Percentiles rank a stretch among this genome's conserved stretches.
phyloP scores from a whole-genome alignment of 2,888 invertebrate species.

The Hydrotaea cyrtoneurina region DNA sequence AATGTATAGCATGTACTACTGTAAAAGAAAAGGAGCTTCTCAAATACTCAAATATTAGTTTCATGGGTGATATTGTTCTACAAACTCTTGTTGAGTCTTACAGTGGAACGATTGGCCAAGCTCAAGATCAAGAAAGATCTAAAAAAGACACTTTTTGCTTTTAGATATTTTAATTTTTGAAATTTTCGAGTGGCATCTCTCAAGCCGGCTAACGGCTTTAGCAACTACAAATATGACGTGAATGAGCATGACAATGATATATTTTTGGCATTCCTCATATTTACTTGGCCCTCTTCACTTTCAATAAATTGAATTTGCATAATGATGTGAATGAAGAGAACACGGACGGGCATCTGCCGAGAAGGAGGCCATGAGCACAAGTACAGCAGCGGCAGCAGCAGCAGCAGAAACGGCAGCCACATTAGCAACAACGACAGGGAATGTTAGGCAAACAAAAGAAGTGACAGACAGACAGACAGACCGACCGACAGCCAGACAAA shows the following conservation, averaged over 20 bases:
- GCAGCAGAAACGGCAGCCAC: not conserved
- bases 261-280: constrained; percentile 14
- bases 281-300: constrained; percentile 45
- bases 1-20: too few species aligned
- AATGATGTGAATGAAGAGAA: constrained; percentile 56
- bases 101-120: too few species aligned
- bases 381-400: not conserved
- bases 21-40: too few species aligned
- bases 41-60: too few species aligned
- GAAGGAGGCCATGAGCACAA: not conserved
- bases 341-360: constrained; percentile 23
- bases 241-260: not conserved
- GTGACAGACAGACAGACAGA: not conserved
- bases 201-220: not conserved
- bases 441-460: not conserved
- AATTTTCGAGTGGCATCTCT: too few species aligned
- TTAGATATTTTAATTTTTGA: too few species aligned
- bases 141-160: too few species aligned
- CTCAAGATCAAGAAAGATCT: too few species aligned
- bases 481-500: not conserved
- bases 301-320: constrained; percentile 65
- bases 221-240: constrained; percentile 6
- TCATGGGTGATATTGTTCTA: too few species aligned
- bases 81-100: too few species aligned
- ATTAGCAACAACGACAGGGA: constrained; percentile 2